A percentile compares a stretch with the other conserved stretches of the same genome.
Evolutionary conservation across 1,140 invertebrate species (phyloP).

Genomic region (Dreissena rostriformis): DNA sequence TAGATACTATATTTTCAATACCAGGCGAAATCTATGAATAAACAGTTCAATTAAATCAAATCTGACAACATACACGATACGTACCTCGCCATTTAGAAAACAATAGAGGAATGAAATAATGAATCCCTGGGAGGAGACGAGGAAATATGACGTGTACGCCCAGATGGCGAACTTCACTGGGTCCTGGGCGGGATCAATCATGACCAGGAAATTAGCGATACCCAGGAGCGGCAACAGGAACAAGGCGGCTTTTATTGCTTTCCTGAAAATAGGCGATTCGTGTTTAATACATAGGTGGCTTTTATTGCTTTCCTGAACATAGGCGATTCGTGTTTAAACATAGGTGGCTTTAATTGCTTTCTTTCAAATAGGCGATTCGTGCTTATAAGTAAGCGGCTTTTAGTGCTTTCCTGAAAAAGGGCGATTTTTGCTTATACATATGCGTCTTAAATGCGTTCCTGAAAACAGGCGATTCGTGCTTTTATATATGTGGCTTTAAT

Average conservation of each 20-base stretch:
- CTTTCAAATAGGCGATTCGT: background rate
- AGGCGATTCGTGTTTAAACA: too few species aligned
- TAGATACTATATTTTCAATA: too few species aligned
- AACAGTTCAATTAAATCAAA: too few species aligned
- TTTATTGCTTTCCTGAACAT: background rate
- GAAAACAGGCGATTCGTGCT: background rate
- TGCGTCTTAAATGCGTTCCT: background rate
- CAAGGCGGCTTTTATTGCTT: slow-evolving; percentile 76
- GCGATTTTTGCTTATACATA: background rate
- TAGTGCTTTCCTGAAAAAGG: background rate
- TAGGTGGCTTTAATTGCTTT: too few species aligned
- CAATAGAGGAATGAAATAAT: slow-evolving; percentile 93
- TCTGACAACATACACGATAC: slow-evolving; percentile 17
- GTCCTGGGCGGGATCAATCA: slow-evolving; percentile 73
- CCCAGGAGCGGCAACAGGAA: slow-evolving; percentile 74
- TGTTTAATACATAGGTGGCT: background rate
- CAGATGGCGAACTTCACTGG: slow-evolving; percentile 88
- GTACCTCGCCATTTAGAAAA: slow-evolving; percentile 94
- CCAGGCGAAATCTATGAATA: too few species aligned
- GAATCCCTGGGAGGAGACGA: slow-evolving; percentile 93
- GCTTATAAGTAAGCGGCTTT: background rate
- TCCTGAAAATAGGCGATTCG: slow-evolving; percentile 60
- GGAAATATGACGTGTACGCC: slow-evolving; percentile 90
- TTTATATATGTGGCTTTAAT: background rate
- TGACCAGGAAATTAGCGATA: slow-evolving; percentile 77